These are phyloP conservation scores for Plecturocebus donacophilus DNA, from an alignment of 2,113 vertebrate genomes.

Conservation along the genomic window DNA sequence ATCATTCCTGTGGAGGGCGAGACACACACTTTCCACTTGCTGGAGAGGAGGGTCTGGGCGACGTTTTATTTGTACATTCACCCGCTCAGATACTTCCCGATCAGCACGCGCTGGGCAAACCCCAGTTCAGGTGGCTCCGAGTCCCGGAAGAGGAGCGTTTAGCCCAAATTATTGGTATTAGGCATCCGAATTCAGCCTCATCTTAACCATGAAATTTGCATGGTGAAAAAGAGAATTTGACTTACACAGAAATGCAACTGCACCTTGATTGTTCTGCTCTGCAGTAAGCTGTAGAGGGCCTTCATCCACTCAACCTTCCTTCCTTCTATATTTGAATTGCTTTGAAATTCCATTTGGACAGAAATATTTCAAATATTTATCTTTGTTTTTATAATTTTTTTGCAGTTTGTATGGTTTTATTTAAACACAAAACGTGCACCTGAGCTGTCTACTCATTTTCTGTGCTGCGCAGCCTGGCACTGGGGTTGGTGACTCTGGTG, in stretches of 20 bases:
- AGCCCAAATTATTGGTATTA: neutral
- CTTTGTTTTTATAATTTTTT: neutral
- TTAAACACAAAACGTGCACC: no score
- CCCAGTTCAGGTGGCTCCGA: no score
- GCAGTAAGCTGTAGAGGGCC: neutral
- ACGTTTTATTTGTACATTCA: neutral
- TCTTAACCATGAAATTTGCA: neutral
- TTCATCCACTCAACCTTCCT: accelerated
- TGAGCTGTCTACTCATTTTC: no score
- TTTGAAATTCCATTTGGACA: neutral
- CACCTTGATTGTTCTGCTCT: neutral
- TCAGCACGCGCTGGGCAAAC: accelerated
- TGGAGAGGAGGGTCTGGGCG: neutral
- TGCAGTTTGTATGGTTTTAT: no score
- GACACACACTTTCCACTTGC: neutral
- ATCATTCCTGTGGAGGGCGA: neutral
- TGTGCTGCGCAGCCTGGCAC: no score
- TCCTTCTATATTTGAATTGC: neutral
- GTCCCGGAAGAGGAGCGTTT: accelerated
- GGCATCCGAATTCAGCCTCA: neutral
- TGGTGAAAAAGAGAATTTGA: neutral
- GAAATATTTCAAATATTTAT: constrained; percentile 35
- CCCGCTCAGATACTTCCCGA: no score
- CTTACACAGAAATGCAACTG: neutral
- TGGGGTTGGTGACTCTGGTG: no score